These are phyloP conservation scores for Drosophila barbarae DNA, from an alignment of 2,888 invertebrate genomes.

Conservation along the genomic window DNA sequence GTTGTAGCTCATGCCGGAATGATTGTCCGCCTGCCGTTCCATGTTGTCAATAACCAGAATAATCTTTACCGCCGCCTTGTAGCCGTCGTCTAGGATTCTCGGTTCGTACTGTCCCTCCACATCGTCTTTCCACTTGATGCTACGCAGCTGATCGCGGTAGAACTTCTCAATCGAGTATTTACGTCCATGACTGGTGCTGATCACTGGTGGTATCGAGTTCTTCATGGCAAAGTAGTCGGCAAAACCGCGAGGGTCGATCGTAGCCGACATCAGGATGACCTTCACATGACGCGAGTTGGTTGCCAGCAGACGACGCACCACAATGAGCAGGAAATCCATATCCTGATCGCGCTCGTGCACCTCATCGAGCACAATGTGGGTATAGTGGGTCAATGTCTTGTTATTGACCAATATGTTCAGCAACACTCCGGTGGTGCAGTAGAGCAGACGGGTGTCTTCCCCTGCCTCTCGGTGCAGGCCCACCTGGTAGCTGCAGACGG, in stretches of 20 bases:
- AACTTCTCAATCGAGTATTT: slow-evolving; percentile 83
- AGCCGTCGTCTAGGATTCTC: slow-evolving; percentile 82
- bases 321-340: slow-evolving; percentile 92
- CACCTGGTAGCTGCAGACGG: slow-evolving; percentile 94
- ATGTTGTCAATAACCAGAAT: slow-evolving; percentile 82
- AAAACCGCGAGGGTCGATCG: slow-evolving; percentile 84
- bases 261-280: slow-evolving; percentile 96
- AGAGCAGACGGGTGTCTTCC: slow-evolving; percentile 86
- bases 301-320: slow-evolving; percentile 88
- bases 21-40: slow-evolving; percentile 53
- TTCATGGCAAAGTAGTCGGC: slow-evolving; percentile 75
- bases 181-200: slow-evolving; percentile 81
- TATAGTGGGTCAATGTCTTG: slow-evolving; percentile 88
- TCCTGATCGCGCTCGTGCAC: slow-evolving; percentile 96
- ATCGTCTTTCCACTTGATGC: slow-evolving; percentile 77
- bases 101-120: slow-evolving; percentile 79
- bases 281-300: slow-evolving; percentile 84
- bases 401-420: slow-evolving; percentile 86
- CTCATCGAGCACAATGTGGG: slow-evolving; percentile 95
- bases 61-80: slow-evolving; percentile 83
- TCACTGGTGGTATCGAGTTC: slow-evolving; percentile 81
- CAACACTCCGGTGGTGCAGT: slow-evolving; percentile 93
- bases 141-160: slow-evolving; percentile 82
- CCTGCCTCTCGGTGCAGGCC: slow-evolving; percentile 41
- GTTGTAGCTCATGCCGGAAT: slow-evolving; percentile 71